Percentiles rank a stretch among this genome's conserved stretches.
Conservation (phyloP, 2,888 invertebrate species). For the Zygaena filipendulae region DNA sequence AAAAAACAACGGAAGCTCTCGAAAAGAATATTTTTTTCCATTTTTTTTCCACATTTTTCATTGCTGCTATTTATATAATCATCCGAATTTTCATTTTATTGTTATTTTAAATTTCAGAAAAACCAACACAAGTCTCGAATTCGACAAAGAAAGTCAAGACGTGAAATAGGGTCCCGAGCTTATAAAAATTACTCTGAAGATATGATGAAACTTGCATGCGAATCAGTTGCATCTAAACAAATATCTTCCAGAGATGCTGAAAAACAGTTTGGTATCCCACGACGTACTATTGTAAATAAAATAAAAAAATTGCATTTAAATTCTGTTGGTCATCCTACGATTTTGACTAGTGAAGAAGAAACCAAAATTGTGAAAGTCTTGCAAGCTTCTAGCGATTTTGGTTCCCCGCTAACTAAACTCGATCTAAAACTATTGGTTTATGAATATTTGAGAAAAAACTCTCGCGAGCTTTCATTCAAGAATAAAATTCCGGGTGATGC, state of each 20-base stretch:
- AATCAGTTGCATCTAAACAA: not conserved
- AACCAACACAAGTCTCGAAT: constrained; percentile 7
- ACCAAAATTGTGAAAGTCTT: constrained; percentile 6
- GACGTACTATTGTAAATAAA: constrained; percentile 14
- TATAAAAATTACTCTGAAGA: constrained; percentile 7
- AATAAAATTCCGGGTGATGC: constrained; percentile 10
- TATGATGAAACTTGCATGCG: not conserved
- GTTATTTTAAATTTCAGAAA: constrained; percentile 3
- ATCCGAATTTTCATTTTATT: too few species aligned
- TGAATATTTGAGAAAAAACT: constrained; percentile 17
- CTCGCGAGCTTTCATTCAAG: constrained; percentile 11
- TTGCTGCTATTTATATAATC: too few species aligned
- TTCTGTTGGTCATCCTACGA: constrained; percentile 5
- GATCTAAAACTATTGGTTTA: constrained; percentile 16
- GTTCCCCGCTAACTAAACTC: constrained; percentile 16
- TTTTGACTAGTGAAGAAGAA: constrained; percentile 3
- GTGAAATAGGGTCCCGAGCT: constrained; percentile 3
- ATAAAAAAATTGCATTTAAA: constrained; percentile 2
- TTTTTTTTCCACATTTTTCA: not conserved
- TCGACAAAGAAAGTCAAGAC: constrained; percentile 7
- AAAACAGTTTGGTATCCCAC: constrained; percentile 14
- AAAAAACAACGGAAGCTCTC: too few species aligned
- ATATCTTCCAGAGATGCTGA: constrained; percentile 14
- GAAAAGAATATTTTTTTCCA: not conserved
- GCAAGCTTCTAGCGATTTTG: constrained; percentile 10